Evolutionary conservation across 1,140 invertebrate genomes (phyloP), one percentile per base, ranked within the genome.

Genomic region (Semibalanus balanoides): DNA sequence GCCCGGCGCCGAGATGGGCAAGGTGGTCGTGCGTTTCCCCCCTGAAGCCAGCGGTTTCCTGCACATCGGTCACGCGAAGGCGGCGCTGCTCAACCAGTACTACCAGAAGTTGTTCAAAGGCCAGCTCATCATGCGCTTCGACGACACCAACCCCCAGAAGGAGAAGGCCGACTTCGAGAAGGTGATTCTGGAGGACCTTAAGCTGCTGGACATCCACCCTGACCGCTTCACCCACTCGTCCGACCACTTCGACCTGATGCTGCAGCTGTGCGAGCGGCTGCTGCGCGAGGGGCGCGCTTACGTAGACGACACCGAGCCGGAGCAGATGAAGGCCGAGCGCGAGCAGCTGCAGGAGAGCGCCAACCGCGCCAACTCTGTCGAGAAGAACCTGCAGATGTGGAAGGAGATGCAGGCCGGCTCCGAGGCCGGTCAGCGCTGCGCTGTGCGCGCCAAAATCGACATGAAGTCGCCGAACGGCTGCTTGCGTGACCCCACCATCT

Each of bases 81-180:
- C 98, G 74, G 97, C 97, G 35, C 86, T 99, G 0, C 86, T 99
- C 0, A 99, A 99, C 86, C 95, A 99, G 81, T 94, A 99, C 85
- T 99, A 99, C 82, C 93, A 98, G 78, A 88, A 94, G 81, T 86
- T 88, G 27, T 99, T 98, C 83, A 87, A 98, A 82, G 98, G 98
- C 0, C 93, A 93, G 83, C 87, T 99, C 0, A 94, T 99, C 75
- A 96, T 99, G 95, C 88, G 98, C 80, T 99, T 99, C 86, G 98
- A 99, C 87, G 98, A 99, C 82, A 99, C 98, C 14, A 99, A 99
- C 86, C 98, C 98, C 51, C 97, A 95, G 7, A 99, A 99, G 83
- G 98, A 99, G 83, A 95, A 97, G 82, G 91, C 91, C n/a, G 93
- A 99, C 80, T 99, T 97, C 87, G 98, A 99, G 83, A 89, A 97